phyloP scores from a whole-genome alignment of 2,888 invertebrate species.

The Yponomeuta sedellus region DNA sequence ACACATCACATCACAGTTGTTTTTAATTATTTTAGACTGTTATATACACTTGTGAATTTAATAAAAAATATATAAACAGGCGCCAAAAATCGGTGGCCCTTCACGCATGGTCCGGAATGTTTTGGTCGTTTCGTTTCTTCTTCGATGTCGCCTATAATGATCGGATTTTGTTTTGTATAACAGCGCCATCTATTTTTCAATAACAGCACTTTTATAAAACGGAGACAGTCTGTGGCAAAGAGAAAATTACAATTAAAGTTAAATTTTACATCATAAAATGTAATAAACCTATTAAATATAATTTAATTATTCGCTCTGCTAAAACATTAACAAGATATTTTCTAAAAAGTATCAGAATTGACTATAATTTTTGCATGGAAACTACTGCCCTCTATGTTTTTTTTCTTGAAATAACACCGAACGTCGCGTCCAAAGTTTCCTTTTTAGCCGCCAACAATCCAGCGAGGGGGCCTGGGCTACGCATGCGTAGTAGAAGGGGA shows the following conservation, averaged over 20 bases:
- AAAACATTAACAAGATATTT: not conserved
- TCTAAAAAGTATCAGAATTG: not conserved
- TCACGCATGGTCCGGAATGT: slow-evolving; percentile 55
- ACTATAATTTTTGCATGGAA: not conserved
- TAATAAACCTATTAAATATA: no score
- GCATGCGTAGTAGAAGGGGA: slow-evolving; percentile 63
- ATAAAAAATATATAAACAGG: slow-evolving; percentile 38
- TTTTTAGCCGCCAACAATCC: slow-evolving; percentile 32
- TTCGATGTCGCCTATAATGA: slow-evolving; percentile 41
- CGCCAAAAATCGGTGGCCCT: slow-evolving; percentile 54
- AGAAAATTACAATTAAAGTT: no score
- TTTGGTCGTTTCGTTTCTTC: slow-evolving; percentile 38
- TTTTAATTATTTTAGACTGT: slow-evolving; percentile 19
- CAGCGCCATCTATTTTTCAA: slow-evolving; percentile 37
- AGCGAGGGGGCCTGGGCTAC: slow-evolving; percentile 43
- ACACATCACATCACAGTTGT: slow-evolving; percentile 55
- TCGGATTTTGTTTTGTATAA: slow-evolving; percentile 31
- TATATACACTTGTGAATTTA: slow-evolving; percentile 11
- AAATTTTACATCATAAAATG: no score
- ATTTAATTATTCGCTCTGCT: no score
- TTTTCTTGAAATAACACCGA: slow-evolving; percentile 19
- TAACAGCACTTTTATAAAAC: not conserved
- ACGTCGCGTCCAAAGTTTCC: slow-evolving; percentile 19
- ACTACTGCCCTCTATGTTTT: slow-evolving; percentile 30
- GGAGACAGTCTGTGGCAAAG: no score